Percentiles rank a stretch among this genome's conserved stretches.
phyloP scores from a whole-genome alignment of 2,797 vertebrate species.

The Myotis pilosus region DNA sequence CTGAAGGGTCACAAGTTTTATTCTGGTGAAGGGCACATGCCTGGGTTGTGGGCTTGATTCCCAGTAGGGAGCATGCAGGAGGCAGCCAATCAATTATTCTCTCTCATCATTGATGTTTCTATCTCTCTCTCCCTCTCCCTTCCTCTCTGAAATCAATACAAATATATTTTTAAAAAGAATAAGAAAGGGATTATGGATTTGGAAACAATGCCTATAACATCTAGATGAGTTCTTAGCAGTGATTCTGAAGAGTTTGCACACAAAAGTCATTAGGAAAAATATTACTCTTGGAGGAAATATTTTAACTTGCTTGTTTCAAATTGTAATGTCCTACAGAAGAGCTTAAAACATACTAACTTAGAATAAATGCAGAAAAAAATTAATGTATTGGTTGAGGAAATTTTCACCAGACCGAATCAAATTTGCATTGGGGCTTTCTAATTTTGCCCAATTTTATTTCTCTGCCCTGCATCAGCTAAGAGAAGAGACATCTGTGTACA shows the following conservation, averaged over 20 bases:
- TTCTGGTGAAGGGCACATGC: too few species aligned
- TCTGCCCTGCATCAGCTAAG: not conserved
- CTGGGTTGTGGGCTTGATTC: too few species aligned
- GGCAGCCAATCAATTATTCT: too few species aligned
- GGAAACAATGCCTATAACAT: not conserved
- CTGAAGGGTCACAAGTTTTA: too few species aligned
- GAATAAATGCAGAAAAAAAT: not conserved
- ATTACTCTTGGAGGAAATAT: not conserved
- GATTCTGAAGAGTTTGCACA: not conserved
- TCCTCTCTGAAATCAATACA: too few species aligned
- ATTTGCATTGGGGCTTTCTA: not conserved
- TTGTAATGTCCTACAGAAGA: not conserved
- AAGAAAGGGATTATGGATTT: not conserved
- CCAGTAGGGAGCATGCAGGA: too few species aligned
- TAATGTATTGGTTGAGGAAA: not conserved
- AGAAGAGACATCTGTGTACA: not conserved
- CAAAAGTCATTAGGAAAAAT: not conserved
- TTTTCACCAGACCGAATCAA: conserved; percentile 18
- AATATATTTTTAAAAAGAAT: not conserved
- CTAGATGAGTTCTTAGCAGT: not conserved
- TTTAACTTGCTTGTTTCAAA: not conserved
- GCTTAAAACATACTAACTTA: not conserved
- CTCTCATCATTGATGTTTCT: too few species aligned
- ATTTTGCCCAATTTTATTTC: not conserved
- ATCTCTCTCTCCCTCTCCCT: too few species aligned